A percentile compares a stretch with the other conserved stretches of the same genome.
Conservation (phyloP, 2,113 vertebrate species). For the Recurvirostra avosetta region DNA sequence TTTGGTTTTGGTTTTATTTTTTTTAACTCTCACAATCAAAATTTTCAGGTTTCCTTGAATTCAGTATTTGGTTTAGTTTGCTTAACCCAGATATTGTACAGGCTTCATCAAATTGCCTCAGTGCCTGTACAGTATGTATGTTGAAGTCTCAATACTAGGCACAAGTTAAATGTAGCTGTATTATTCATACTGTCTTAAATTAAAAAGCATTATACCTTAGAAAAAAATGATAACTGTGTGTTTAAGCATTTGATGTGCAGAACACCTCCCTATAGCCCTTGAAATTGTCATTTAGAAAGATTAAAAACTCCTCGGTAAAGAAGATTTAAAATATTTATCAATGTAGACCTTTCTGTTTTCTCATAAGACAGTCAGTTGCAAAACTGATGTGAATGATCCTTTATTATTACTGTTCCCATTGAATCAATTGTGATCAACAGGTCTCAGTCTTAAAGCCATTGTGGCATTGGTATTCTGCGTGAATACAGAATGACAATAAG, state of each 20-base stretch:
- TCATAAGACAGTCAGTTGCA: not conserved
- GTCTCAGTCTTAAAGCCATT: not conserved
- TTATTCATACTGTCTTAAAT: slow-evolving; percentile 31
- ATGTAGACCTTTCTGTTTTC: slow-evolving; percentile 12
- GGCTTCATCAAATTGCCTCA: not conserved
- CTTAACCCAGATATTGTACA: not conserved
- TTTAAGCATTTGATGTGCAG: slow-evolving; percentile 18
- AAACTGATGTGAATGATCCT: not conserved
- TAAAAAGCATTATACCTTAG: slow-evolving; percentile 18
- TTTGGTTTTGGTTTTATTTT: not conserved
- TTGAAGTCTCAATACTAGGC: not conserved
- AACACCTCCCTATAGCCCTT: not conserved
- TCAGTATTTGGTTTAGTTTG: not conserved
- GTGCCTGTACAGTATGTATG: not conserved
- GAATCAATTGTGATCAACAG: not conserved
- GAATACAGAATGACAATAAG: slow-evolving; percentile 24
- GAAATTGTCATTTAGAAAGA: slow-evolving; percentile 31
- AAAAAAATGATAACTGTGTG: not conserved
- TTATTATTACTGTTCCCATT: not conserved
- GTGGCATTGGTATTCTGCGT: not conserved
- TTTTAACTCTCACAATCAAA: not conserved
- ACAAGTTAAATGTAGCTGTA: not conserved
- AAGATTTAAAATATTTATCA: slow-evolving; percentile 65
- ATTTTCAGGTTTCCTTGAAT: not conserved
- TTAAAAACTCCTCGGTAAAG: slow-evolving; percentile 26